Conservation (phyloP, 2,113 vertebrate species). For the Martes martes region DNA sequence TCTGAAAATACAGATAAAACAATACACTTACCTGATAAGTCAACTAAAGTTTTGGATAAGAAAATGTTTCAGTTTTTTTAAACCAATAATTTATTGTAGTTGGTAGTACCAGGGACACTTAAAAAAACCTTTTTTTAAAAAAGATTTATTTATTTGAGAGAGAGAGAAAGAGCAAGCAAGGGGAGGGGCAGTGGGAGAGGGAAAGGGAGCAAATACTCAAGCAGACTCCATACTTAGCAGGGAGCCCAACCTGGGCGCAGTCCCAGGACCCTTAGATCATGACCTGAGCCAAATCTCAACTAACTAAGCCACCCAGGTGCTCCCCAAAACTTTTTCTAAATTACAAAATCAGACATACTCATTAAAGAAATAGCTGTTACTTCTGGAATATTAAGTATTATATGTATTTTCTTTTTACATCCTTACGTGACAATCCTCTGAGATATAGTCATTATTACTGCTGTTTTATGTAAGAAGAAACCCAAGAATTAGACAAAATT, state of each 20-base stretch:
- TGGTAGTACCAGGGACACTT: neutral
- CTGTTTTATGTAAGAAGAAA: conserved; percentile 20
- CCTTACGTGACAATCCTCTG: neutral
- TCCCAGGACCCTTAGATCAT: neutral
- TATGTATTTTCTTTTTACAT: conserved; percentile 6
- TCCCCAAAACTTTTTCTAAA: neutral
- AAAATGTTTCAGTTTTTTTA: neutral
- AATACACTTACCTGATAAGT: neutral
- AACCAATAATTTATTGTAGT: neutral
- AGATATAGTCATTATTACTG: neutral
- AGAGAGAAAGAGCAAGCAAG: neutral
- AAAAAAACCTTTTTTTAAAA: neutral
- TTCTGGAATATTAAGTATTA: neutral
- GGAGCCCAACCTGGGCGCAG: neutral
- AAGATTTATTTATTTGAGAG: neutral
- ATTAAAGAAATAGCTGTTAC: neutral
- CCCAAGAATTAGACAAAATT: neutral
- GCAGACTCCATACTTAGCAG: neutral
- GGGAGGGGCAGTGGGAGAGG: neutral
- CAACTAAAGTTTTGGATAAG: neutral
- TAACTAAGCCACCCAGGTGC: neutral
- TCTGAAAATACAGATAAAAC: neutral
- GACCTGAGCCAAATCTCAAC: neutral
- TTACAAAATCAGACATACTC: neutral
- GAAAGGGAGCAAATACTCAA: neutral